These are phyloP conservation scores for Drosophila malerkotliana DNA, from an alignment of 1,140 invertebrate genomes.

Conservation along the genomic window DNA sequence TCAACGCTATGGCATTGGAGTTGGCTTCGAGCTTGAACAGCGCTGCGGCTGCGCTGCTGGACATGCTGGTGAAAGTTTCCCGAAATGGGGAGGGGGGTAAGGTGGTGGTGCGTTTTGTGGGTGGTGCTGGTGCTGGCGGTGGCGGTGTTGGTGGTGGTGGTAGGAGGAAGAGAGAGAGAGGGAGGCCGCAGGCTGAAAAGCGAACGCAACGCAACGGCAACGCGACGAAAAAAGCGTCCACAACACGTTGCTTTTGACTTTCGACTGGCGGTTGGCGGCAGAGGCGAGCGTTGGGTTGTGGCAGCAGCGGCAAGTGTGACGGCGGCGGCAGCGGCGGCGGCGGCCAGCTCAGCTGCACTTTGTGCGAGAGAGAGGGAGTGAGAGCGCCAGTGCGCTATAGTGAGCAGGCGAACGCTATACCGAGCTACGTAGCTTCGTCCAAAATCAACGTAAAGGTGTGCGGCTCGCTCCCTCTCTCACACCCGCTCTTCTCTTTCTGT, in stretches of 20 bases:
- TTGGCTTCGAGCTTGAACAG: conserved; percentile 70
- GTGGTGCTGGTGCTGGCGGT: conserved; percentile 13
- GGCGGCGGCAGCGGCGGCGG: conserved; percentile 44
- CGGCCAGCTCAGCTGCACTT: conserved; percentile 73
- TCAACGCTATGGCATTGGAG: conserved; percentile 69
- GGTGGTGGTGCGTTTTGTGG: conserved; percentile 26
- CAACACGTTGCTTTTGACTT: conserved; percentile 82
- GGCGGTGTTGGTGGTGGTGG: conserved; percentile 37
- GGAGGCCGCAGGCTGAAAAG: conserved; percentile 60
- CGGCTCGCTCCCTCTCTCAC: conserved; percentile 46
- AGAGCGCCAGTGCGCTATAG: conserved; percentile 26
- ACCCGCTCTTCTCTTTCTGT: conserved; percentile 27
- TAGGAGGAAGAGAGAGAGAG: conserved; percentile 37
- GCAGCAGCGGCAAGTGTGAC: conserved; percentile 67
- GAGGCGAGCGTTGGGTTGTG: conserved; percentile 59
- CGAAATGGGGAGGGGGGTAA: conserved; percentile 24
- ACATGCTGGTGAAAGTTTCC: conserved; percentile 75
- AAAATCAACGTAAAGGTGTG: conserved; percentile 81
- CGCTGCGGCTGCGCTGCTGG: conserved; percentile 72
- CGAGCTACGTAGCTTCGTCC: conserved; percentile 52
- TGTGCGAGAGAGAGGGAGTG: conserved; percentile 61
- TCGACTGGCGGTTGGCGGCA: conserved; percentile 71
- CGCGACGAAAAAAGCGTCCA: conserved; percentile 82
- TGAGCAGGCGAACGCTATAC: conserved; percentile 6
- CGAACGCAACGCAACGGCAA: conserved; percentile 75